Evolutionary conservation across 2,888 invertebrate species (phyloP).

Genomic region (Zygaena filipendulae): DNA sequence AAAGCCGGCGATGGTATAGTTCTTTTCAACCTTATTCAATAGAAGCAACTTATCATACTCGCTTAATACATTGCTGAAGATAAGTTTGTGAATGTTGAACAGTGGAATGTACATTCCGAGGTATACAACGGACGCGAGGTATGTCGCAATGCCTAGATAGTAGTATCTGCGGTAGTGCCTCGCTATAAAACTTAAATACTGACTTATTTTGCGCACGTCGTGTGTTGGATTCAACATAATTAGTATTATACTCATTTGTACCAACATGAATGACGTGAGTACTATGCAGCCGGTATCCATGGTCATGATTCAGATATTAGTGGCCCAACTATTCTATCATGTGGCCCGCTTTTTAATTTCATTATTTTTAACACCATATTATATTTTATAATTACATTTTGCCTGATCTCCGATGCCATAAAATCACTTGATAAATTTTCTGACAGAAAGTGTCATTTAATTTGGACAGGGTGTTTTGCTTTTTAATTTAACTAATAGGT

Average conservation of each 20-base stretch:
- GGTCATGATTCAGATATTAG: no score
- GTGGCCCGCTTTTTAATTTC: no score
- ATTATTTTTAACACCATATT: no score
- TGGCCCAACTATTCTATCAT: no score
- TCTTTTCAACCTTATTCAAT: slow-evolving; percentile 36
- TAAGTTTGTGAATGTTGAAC: slow-evolving; percentile 29
- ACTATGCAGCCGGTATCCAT: slow-evolving; percentile 37
- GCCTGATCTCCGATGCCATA: no score
- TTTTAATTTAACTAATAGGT: no score
- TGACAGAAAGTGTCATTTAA: no score
- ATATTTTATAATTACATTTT: no score
- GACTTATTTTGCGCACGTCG: slow-evolving; percentile 33
- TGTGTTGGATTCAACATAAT: slow-evolving; percentile 43
- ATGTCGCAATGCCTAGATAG: slow-evolving; percentile 20
- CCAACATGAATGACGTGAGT: slow-evolving; percentile 30
- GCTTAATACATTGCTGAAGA: slow-evolving; percentile 22
- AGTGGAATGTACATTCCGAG: slow-evolving; percentile 43
- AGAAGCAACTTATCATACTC: slow-evolving; percentile 32
- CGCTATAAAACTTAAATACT: slow-evolving; percentile 22
- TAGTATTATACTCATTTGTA: slow-evolving; percentile 40
- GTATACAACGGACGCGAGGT: slow-evolving; percentile 35
- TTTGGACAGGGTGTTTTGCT: no score
- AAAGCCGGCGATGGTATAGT: slow-evolving; percentile 47
- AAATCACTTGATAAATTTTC: no score
- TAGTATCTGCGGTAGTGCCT: slow-evolving; percentile 24